Evolutionary conservation across 2,113 vertebrate species (phyloP), one percentile per base, ranked within the genome.

Genomic region (Trematomus loennbergii): DNA sequence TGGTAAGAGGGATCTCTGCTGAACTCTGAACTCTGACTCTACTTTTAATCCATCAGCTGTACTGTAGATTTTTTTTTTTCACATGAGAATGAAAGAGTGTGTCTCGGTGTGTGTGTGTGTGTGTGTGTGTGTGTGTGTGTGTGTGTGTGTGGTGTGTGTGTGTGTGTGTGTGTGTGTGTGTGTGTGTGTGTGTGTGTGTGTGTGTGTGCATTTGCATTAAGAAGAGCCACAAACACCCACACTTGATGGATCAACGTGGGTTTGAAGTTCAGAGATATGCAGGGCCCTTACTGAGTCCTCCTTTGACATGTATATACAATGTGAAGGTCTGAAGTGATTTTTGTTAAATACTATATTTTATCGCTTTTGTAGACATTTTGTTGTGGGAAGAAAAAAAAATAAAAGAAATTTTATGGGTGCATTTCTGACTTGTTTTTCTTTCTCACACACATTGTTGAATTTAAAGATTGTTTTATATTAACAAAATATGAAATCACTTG

Each of bases 331-430:
- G 92, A 94, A 96, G 96, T 97, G 95, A 96, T 96, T 96, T 97
- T 96, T 97, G 97, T 97, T 96, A 96, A 98, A 97, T 95, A 97
- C 96, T 97, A 96, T 97, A 97, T 98, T 97, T 97, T 97, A 98
- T 94, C 93, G 95, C 97, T 97, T 99, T 98, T 99, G 96, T 98
- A 98, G 97, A 81, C 87, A 94, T 95, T 97, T 97, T 96, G 97
- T 97, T 97, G 95, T 94, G 95, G 94, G 94, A 95, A 92, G 90
- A 96, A 95, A 95, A 92, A 84, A 87, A 88, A 96, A 95, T 95
- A 94, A 96, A 97, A 94, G 81, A 94, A 94, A 96, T 96, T 96
- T 96, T 95, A 96, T 96, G 93, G 92, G 94, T 93, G 88, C 84
- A 95, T 92, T 94, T 94, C 89, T 93, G 95, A 91, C 92, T 93